A percentile compares a stretch with the other conserved stretches of the same genome.
These are phyloP conservation scores for Caenorhabditis panamensis DNA, from an alignment of 2,888 invertebrate genomes.

Conservation along the genomic window DNA sequence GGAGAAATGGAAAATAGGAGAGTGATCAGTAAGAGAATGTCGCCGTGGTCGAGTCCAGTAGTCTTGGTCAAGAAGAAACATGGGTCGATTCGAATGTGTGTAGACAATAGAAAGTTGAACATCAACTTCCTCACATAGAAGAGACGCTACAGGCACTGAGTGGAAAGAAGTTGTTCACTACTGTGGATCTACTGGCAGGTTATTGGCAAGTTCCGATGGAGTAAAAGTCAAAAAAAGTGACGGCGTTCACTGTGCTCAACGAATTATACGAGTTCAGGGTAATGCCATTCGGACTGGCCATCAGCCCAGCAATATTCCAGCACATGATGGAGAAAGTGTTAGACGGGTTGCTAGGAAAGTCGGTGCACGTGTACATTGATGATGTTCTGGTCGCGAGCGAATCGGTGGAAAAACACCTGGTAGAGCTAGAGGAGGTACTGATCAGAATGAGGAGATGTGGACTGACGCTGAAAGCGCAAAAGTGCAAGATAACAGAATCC, in stretches of 20 bases:
- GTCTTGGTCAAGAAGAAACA: slow-evolving; percentile 67
- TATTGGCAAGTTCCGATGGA: slow-evolving; percentile 71
- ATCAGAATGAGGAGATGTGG: slow-evolving; percentile 7
- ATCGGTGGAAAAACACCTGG: slow-evolving; percentile 51
- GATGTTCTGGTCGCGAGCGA: slow-evolving; percentile 68
- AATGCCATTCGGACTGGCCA: slow-evolving; percentile 74
- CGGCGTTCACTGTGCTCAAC: slow-evolving; percentile 67
- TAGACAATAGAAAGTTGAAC: slow-evolving; percentile 72
- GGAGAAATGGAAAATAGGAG: slow-evolving; percentile 23
- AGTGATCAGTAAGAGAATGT: slow-evolving; percentile 33
- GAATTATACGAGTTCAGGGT: slow-evolving; percentile 71
- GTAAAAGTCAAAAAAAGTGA: slow-evolving; percentile 59
- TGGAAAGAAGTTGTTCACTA: slow-evolving; percentile 63
- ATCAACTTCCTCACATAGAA: slow-evolving; percentile 68
- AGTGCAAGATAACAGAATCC: too few relatives aligned
- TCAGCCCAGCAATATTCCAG: slow-evolving; percentile 74
- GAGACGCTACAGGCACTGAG: slow-evolving; percentile 55
- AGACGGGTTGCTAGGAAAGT: slow-evolving; percentile 28
- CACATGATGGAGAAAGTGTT: slow-evolving; percentile 65
- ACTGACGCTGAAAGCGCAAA: slow-evolving; percentile 9
- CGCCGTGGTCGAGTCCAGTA: slow-evolving; percentile 43
- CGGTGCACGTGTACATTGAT: slow-evolving; percentile 68
- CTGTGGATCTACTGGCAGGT: slow-evolving; percentile 67
- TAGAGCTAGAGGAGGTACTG: slow-evolving; percentile 52
- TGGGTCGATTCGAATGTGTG: slow-evolving; percentile 63